Percentiles rank a stretch among this genome's conserved stretches.
Conservation (phyloP, 2,888 invertebrate genomes). For the Aproaerema taeniolella region DNA sequence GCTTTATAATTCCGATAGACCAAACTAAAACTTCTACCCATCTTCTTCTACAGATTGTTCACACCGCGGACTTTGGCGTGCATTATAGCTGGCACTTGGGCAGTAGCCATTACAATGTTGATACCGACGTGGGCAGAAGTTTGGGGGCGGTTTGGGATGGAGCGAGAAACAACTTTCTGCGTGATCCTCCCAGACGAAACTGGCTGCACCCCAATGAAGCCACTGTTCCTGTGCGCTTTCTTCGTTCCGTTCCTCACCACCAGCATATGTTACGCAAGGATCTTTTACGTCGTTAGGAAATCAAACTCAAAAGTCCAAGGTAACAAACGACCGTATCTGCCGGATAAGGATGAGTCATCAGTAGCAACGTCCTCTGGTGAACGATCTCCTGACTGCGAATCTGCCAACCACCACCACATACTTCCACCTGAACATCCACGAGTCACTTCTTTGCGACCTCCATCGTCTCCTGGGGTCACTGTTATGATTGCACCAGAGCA, state of each 20-base stretch:
- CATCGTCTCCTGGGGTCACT: neutral
- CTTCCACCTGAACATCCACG: constrained; percentile 1
- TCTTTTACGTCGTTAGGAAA: constrained; percentile 86
- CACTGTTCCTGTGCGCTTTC: constrained; percentile 89
- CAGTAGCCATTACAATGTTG: constrained; percentile 81
- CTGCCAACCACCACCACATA: neutral
- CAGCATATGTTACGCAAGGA: constrained; percentile 88
- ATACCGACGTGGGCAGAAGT: constrained; percentile 84
- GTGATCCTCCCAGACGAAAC: constrained; percentile 83
- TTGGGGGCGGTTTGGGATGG: constrained; percentile 89
- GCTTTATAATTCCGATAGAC: no score
- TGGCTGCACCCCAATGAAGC: constrained; percentile 84
- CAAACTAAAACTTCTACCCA: no score
- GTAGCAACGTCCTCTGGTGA: constrained; percentile 24
- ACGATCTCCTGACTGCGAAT: neutral
- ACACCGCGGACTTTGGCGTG: constrained; percentile 79
- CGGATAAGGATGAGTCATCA: constrained; percentile 48
- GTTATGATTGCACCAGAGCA: neutral
- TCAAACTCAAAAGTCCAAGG: constrained; percentile 79
- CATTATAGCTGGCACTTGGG: constrained; percentile 86
- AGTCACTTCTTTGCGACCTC: constrained; percentile 2
- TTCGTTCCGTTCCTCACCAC: constrained; percentile 90
- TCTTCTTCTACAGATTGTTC: constrained; percentile 78
- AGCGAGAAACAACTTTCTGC: constrained; percentile 85
- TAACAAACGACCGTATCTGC: no score